phyloP scores from a whole-genome alignment of 2,797 vertebrate genomes.

The Molossus alvarezi region DNA sequence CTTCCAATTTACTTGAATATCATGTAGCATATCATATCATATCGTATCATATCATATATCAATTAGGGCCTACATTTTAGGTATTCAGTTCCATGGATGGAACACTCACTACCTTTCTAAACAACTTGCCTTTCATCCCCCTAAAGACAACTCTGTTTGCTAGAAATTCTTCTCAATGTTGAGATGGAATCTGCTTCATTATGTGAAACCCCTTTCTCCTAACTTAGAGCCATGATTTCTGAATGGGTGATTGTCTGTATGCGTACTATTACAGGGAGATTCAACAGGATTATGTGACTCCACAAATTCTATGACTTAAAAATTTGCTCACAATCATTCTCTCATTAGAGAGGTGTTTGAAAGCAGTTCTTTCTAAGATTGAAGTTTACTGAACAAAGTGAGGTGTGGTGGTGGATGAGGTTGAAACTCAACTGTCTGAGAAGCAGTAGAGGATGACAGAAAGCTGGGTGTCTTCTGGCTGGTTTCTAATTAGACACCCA shows the following conservation, averaged over 20 bases:
- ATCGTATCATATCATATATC: background rate
- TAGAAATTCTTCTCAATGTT: constrained; percentile 11
- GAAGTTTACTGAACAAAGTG: background rate
- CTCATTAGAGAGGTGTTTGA: background rate
- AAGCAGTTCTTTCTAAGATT: background rate
- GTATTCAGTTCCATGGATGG: background rate
- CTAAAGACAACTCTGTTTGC: background rate
- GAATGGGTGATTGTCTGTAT: background rate
- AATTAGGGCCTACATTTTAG: background rate
- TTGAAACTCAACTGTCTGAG: background rate
- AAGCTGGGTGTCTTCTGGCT: background rate
- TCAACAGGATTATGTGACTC: background rate
- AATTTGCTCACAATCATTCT: background rate
- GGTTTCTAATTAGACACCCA: background rate
- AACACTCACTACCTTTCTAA: background rate
- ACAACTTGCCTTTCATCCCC: background rate
- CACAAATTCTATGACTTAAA: constrained; percentile 8
- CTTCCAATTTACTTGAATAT: background rate
- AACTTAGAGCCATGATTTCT: background rate
- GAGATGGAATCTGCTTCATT: background rate
- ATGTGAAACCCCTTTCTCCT: background rate
- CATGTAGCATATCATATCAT: background rate
- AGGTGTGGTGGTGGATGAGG: background rate
- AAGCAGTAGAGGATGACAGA: background rate
- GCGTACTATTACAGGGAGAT: background rate